Evolutionary conservation across 2,797 vertebrate genomes (phyloP).

Genomic region (Bovichtus variegatus): DNA sequence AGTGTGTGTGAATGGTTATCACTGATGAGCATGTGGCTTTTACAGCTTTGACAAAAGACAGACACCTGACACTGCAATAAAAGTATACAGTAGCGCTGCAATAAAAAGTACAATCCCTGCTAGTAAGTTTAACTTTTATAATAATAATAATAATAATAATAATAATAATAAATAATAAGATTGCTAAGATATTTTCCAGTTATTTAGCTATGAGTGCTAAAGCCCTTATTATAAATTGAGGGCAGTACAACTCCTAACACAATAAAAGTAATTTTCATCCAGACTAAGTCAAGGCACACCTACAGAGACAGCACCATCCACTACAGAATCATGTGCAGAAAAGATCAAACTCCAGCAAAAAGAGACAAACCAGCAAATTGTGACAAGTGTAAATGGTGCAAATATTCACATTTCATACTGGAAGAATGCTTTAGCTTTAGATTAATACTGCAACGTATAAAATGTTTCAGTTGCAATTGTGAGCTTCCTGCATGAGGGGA

Average conservation of each 20-base stretch:
- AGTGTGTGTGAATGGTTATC: no score
- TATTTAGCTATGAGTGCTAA: not conserved
- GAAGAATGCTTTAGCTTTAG: not conserved
- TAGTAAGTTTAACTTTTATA: not conserved
- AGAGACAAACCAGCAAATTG: no score
- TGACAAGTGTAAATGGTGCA: not conserved
- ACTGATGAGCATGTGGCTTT: no score
- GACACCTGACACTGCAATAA: not conserved
- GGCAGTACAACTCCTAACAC: not conserved
- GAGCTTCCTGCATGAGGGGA: not conserved
- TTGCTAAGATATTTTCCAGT: not conserved
- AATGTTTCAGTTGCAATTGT: not conserved
- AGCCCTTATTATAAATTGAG: not conserved
- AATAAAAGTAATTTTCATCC: not conserved
- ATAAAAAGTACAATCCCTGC: not conserved
- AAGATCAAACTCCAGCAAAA: no score
- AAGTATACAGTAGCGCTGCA: not conserved
- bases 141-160: no score
- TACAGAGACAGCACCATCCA: not conserved
- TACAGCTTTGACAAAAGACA: not conserved
- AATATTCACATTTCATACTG: not conserved
- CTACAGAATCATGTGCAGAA: not conserved
- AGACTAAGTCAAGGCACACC: not conserved
- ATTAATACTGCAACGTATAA: not conserved
- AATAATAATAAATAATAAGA: no score